Conservation (phyloP, 2,888 invertebrate species). For the Ichneumon xanthorius region DNA sequence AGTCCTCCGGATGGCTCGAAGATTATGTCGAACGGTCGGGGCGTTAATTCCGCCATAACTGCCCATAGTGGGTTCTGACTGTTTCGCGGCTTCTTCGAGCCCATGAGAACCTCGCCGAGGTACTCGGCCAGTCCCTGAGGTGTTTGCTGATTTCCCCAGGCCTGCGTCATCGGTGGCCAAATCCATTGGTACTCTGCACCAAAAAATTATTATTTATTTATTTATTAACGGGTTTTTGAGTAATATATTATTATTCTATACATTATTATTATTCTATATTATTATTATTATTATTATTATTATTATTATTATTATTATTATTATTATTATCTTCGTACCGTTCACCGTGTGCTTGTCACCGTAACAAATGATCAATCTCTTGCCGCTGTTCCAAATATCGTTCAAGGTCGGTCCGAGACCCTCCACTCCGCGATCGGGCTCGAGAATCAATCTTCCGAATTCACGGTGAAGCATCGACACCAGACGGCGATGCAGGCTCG, state of each 20-base stretch:
- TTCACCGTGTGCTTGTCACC: slow-evolving; percentile 85
- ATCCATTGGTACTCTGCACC: slow-evolving; percentile 87
- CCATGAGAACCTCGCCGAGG: slow-evolving; percentile 79
- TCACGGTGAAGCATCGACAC: slow-evolving; percentile 87
- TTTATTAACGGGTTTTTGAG: not conserved
- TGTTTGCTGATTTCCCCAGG: slow-evolving; percentile 87
- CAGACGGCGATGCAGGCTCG: slow-evolving; percentile 86
- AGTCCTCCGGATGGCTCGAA: slow-evolving; percentile 84
- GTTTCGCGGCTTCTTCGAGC: slow-evolving; percentile 79
- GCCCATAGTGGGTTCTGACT: slow-evolving; percentile 80
- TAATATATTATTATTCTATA: no score
- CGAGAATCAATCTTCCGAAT: slow-evolving; percentile 86
- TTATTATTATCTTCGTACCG: slow-evolving; percentile 75
- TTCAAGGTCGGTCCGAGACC: slow-evolving; percentile 87
- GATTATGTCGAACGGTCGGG: slow-evolving; percentile 84
- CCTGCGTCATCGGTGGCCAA: slow-evolving; percentile 88
- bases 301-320: not conserved
- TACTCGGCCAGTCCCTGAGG: slow-evolving; percentile 78
- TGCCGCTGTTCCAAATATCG: slow-evolving; percentile 86
- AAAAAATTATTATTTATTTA: slow-evolving; percentile 4
- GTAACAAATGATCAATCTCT: slow-evolving; percentile 87
- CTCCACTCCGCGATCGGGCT: slow-evolving; percentile 82
- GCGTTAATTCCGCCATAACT: slow-evolving; percentile 86
- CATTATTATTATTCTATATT: no score
- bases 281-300: no score